Base-by-base conservation (phyloP, 2,113 vertebrate species). In the Bos indicus region DNA sequence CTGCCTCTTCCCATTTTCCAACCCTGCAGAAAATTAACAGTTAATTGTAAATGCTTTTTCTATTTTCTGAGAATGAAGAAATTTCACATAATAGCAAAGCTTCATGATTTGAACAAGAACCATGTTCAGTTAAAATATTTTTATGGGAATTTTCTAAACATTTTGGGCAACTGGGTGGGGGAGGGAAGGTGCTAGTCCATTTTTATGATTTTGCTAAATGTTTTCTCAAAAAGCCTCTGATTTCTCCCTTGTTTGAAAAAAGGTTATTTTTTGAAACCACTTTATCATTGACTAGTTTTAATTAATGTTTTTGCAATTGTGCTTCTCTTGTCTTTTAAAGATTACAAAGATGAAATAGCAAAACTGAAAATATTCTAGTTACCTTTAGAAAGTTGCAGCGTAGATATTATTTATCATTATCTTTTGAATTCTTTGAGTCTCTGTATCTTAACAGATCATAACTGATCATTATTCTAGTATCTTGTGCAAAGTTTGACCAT, bases 321-420 rank as follows among this genome's bases (percentile, higher is more conserved):
- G 17, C 25, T 62, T 60, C 36, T 48, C 57, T 25, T 92, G 33
- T 64, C 60, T 77, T 85, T 81, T n/a, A 92, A 95, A 86, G 48
- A 36, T 90, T 87, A 78, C 25, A 92, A 78, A 67, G 43, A 90
- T 87, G 36, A 96, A 92, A 67, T 64, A 74, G 30, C 56, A 93
- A 91, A 94, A 92, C 40, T 81, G 78, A 92, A 96, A 94, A 62
- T 92, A 92, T 86, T 94, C 90, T 64, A 84, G 36, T 78, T 93
- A 88, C 64, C 36, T 90, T 90, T 57, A 90, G 6, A 88, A 86
- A 77, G 43, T 90, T 96, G 64, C 52, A 91, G 25, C 71, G 23
- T 71, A 54, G 62, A 21, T 95, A 57, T 77, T 60, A 90, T 74
- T 36, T 62, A 59, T 86, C 46, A 82, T 60, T 43, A 43, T 91